phyloP scores from a whole-genome alignment of 2,113 vertebrate genomes.

The Elanoides forficatus region DNA sequence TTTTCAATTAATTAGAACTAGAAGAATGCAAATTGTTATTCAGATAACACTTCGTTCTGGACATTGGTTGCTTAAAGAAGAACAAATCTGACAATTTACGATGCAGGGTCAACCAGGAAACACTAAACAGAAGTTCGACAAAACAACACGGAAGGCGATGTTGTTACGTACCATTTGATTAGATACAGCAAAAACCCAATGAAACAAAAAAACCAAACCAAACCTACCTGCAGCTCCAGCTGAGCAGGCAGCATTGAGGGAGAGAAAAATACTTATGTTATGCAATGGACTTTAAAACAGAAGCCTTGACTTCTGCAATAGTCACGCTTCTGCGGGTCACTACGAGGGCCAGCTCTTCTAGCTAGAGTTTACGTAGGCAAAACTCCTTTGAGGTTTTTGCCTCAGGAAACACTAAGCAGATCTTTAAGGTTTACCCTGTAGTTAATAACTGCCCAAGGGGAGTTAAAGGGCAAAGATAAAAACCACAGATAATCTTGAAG shows the following conservation, averaged over 20 bases:
- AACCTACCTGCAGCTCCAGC: slow-evolving; percentile 95
- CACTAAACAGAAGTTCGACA: slow-evolving; percentile 21
- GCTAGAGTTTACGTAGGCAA: not conserved
- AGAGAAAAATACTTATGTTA: slow-evolving; percentile 78
- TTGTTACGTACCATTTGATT: slow-evolving; percentile 7
- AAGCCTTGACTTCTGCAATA: slow-evolving; percentile 59
- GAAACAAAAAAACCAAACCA: not conserved
- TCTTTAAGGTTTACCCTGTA: not conserved
- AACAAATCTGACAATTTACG: not conserved
- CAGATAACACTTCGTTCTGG: not conserved
- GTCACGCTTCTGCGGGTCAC: slow-evolving; percentile 4
- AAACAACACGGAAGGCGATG: slow-evolving; percentile 43
- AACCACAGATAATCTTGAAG: not conserved
- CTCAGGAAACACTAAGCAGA: not conserved
- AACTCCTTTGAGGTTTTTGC: not conserved
- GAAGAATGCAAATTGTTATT: not conserved
- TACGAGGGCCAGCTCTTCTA: not conserved
- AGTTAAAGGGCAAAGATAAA: slow-evolving; percentile 18
- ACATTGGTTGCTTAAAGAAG: not conserved
- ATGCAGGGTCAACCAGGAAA: not conserved
- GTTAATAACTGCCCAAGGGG: not conserved
- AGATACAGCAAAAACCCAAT: slow-evolving; percentile 51
- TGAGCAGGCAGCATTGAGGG: slow-evolving; percentile 81
- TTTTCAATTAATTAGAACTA: not conserved
- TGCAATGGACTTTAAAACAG: slow-evolving; percentile 51